A percentile compares a stretch with the other conserved stretches of the same genome.
These are phyloP conservation scores for Acomys russatus DNA, from an alignment of 2,797 vertebrate species.

Conservation along the genomic window DNA sequence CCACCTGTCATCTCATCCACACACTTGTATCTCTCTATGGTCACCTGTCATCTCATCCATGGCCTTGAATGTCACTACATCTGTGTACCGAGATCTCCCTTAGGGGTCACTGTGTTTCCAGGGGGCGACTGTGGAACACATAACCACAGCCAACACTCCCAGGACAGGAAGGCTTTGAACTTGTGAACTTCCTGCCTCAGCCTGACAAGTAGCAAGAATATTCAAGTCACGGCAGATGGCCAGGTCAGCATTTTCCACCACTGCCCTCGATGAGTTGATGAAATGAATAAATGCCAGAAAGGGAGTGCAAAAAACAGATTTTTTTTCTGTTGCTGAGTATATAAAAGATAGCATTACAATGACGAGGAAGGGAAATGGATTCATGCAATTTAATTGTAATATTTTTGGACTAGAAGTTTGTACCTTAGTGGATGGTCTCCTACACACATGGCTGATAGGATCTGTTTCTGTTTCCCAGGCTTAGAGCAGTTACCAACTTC, in stretches of 20 bases:
- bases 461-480: conserved; percentile 3
- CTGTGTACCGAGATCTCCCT: background rate
- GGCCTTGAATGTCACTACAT: background rate
- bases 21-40: too few relatives aligned
- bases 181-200: background rate
- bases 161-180: background rate
- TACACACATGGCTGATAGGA: background rate
- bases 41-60: accelerated
- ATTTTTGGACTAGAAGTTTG: background rate
- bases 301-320: background rate
- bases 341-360: background rate
- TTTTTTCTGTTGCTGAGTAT: background rate
- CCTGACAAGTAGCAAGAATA: background rate
- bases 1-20: accelerated
- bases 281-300: background rate
- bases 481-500: background rate
- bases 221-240: too few relatives aligned
- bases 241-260: background rate
- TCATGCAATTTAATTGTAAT: background rate
- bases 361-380: background rate
- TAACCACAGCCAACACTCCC: background rate
- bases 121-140: accelerated
- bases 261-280: background rate
- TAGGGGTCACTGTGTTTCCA: background rate
- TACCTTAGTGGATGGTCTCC: background rate